Percentiles rank a stretch among this genome's conserved stretches.
Conservation (phyloP, 1,140 invertebrate genomes). For the Panagrolaimus sp. region DNA sequence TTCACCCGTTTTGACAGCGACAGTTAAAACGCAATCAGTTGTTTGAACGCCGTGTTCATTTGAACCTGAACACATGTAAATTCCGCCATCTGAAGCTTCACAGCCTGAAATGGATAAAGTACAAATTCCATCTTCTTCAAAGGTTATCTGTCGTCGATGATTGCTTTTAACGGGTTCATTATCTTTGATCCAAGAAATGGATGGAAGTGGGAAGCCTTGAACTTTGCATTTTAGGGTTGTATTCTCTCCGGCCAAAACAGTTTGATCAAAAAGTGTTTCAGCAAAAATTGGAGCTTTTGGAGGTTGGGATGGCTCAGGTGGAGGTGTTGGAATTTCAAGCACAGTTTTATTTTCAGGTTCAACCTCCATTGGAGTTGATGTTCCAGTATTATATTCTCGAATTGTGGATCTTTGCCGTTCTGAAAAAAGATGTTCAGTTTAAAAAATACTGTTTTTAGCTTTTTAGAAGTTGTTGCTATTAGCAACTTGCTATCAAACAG, state of each 20-base stretch:
- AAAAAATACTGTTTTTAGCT: too few relatives aligned
- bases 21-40: constrained; percentile 39
- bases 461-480: too few relatives aligned
- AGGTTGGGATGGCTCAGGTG: not conserved
- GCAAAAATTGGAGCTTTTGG: not conserved
- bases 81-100: constrained; percentile 33
- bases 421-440: too few relatives aligned
- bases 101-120: constrained; percentile 18
- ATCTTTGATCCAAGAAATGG: constrained; percentile 46
- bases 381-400: too few relatives aligned
- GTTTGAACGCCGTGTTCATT: constrained; percentile 35
- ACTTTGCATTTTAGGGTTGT: constrained; percentile 39
- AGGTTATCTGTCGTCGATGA: not conserved
- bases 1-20: constrained; percentile 37
- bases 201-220: constrained; percentile 35
- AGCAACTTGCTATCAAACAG: too few relatives aligned
- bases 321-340: not conserved
- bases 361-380: too few relatives aligned
- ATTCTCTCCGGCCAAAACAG: constrained; percentile 15
- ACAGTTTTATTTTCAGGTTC: not conserved
- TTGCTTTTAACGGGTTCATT: constrained; percentile 37
- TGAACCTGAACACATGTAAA: constrained; percentile 30
- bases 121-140: constrained; percentile 30
- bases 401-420: too few relatives aligned
- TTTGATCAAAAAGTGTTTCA: constrained; percentile 2